Evolutionary conservation across 2,888 invertebrate genomes (phyloP).

Genomic region (Julus scandinavius): DNA sequence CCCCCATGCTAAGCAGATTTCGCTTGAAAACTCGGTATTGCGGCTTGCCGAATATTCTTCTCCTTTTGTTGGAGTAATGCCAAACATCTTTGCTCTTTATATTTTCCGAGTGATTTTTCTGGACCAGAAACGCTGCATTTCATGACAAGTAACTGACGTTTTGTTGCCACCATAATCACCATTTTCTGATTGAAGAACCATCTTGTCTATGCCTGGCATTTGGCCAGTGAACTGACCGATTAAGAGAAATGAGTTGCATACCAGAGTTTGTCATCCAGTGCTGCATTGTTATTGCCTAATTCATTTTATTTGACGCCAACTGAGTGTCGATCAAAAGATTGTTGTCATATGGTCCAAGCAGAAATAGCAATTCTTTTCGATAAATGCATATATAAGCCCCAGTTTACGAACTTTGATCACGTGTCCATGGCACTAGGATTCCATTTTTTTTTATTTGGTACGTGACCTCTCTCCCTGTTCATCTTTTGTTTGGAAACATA

Average conservation of each 20-base stretch:
- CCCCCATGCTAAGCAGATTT: conserved; percentile 10
- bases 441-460: no score
- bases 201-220: conserved; percentile 10
- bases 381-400: no score
- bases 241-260: conserved; percentile 18
- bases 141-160: conserved; percentile 18
- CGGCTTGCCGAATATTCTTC: not conserved
- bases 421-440: no score
- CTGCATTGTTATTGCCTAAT: not conserved
- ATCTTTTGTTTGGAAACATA: no score
- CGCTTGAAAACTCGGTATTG: not conserved
- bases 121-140: conserved; percentile 3
- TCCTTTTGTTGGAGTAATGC: not conserved
- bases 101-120: conserved; percentile 1
- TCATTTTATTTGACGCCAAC: not conserved
- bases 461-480: no score
- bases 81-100: not conserved
- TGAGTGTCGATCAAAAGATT: conserved; percentile 6
- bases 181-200: conserved; percentile 11
- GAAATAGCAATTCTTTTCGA: not conserved
- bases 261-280: not conserved
- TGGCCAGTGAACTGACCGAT: conserved; percentile 1
- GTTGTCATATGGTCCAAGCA: not conserved
- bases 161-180: conserved; percentile 18
- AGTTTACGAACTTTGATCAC: no score